A percentile compares a stretch with the other conserved stretches of the same genome.
Evolutionary conservation across 1,140 invertebrate genomes (phyloP).

Genomic region (Portunus trituberculatus): DNA sequence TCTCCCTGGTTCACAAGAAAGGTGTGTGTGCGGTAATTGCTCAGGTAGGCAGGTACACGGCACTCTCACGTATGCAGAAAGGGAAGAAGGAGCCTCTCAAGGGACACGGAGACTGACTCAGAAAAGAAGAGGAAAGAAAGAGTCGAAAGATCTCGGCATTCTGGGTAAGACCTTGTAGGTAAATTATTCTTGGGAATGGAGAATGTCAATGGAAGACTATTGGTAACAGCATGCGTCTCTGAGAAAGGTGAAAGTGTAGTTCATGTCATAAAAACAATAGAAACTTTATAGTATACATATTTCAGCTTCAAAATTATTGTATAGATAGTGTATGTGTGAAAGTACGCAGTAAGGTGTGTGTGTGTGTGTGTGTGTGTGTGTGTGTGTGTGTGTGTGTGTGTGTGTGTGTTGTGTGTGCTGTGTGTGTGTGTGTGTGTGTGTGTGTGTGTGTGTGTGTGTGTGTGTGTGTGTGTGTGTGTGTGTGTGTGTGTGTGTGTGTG

Average conservation of each 20-base stretch:
- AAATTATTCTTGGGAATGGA: not conserved
- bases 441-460: conserved; percentile 13
- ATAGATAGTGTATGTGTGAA: not conserved
- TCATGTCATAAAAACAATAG: too few species aligned
- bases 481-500: conserved; percentile 39
- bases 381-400: conserved; percentile 27
- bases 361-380: not conserved
- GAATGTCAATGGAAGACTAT: not conserved
- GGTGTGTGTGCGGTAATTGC: not conserved
- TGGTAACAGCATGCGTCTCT: too few species aligned
- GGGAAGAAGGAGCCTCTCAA: not conserved
- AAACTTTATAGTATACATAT: not conserved
- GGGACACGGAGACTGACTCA: not conserved
- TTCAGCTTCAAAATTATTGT: not conserved
- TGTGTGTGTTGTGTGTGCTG: conserved; percentile 18
- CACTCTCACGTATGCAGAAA: not conserved
- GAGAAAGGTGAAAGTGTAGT: too few species aligned
- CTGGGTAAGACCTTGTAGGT: not conserved
- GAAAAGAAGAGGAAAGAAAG: not conserved
- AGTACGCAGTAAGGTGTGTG: not conserved
- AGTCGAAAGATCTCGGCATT: not conserved
- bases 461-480: too few species aligned
- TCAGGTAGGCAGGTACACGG: not conserved
- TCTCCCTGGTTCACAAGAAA: not conserved
- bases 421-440: conserved; percentile 49